These are phyloP conservation scores for Ceratina calcarata DNA, from an alignment of 1,140 invertebrate genomes.

Conservation along the genomic window DNA sequence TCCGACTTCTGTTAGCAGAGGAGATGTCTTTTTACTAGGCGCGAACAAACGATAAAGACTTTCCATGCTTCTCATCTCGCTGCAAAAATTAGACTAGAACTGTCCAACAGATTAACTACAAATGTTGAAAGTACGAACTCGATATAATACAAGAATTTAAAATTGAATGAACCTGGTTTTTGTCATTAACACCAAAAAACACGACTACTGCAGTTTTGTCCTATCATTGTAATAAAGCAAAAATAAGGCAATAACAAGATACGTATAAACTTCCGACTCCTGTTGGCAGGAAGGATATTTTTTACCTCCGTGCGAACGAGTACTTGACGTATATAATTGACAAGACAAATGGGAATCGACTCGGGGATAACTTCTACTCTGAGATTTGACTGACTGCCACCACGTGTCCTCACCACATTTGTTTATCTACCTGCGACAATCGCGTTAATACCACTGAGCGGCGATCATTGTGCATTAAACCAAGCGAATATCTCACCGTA, in stretches of 20 bases:
- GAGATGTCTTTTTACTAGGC: no score
- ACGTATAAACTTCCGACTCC: neutral
- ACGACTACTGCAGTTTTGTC: no score
- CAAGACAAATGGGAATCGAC: neutral
- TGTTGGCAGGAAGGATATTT: neutral
- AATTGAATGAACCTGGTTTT: no score
- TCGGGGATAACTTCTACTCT: neutral
- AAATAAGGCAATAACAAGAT: neutral
- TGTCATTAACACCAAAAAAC: no score
- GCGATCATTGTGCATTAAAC: conserved; percentile 40
- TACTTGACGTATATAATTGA: neutral
- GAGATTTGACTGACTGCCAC: conserved; percentile 1
- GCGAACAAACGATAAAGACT: no score
- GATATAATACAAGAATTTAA: no score
- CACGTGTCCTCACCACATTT: conserved; percentile 12
- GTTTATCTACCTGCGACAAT: conserved; percentile 42
- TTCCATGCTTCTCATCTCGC: no score
- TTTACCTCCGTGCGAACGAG: neutral
- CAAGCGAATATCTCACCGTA: conserved; percentile 14
- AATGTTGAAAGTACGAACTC: no score
- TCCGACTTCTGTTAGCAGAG: no score
- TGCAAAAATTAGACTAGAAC: no score
- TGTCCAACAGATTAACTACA: no score
- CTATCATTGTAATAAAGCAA: no score
- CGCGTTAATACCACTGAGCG: conserved; percentile 30